Evolutionary conservation across 1,140 invertebrate species (phyloP).

Genomic region (Drosophila funebris): DNA sequence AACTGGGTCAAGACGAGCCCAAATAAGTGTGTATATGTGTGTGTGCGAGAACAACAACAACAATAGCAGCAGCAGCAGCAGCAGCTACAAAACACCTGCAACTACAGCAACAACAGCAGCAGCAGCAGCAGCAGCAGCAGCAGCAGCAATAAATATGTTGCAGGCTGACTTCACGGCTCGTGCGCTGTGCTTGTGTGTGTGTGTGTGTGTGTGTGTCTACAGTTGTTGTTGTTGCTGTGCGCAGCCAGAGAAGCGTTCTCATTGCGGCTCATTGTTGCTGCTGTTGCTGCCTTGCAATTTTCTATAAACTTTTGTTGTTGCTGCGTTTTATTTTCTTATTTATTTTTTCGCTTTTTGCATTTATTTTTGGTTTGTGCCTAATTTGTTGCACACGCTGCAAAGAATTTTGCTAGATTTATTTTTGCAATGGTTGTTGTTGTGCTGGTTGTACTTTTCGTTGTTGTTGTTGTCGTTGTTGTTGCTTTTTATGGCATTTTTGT

Average conservation of each 20-base stretch:
- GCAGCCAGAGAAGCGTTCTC: conserved; percentile 52
- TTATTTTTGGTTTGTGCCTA: conserved; percentile 70
- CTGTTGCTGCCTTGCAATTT: not conserved
- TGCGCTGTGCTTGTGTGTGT: conserved; percentile 29
- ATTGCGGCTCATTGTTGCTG: conserved; percentile 49
- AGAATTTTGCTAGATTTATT: conserved; percentile 28
- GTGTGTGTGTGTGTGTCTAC: conserved; percentile 25
- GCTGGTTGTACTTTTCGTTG: conserved; percentile 7
- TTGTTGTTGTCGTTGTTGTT: conserved; percentile 13
- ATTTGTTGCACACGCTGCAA: conserved; percentile 68
- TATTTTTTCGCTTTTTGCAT: conserved; percentile 53
- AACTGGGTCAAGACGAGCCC: conserved; percentile 72
- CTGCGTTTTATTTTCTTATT: not conserved
- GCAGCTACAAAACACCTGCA: too few species aligned
- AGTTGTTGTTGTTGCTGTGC: conserved; percentile 25
- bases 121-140: conserved; percentile 18
- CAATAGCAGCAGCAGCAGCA: conserved; percentile 15
- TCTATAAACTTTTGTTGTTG: not conserved
- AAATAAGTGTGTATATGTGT: conserved; percentile 51
- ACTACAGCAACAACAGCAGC: conserved; percentile 10
- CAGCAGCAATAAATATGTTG: not conserved
- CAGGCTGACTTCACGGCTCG: conserved; percentile 45
- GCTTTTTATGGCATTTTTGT: conserved; percentile 38
- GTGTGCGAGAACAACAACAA: conserved; percentile 18
- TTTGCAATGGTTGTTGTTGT: conserved; percentile 45